These are phyloP conservation scores for Meghimatium bilineatum DNA, from an alignment of 2,888 invertebrate species.

Conservation along the genomic window DNA sequence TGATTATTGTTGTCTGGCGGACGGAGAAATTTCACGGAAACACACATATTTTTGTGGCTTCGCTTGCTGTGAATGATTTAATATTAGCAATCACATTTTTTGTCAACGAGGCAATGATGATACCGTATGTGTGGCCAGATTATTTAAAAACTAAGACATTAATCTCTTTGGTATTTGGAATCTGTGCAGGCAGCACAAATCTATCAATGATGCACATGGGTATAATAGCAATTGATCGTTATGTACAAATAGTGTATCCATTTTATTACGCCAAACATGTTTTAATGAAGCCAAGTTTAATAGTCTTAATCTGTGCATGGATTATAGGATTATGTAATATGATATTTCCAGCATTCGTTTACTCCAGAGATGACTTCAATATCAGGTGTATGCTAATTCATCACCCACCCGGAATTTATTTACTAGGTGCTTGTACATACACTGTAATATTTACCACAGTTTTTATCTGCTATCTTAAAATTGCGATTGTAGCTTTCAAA, in stretches of 20 bases:
- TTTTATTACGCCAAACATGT: background rate
- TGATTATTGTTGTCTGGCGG: background rate
- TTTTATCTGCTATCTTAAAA: conserved; percentile 5
- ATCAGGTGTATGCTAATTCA: too few species aligned
- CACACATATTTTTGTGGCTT: conserved; percentile 1
- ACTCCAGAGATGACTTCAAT: background rate
- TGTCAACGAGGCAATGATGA: background rate
- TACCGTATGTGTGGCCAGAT: too few species aligned
- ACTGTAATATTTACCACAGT: background rate
- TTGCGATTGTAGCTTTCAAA: background rate
- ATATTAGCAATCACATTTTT: background rate
- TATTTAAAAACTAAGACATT: too few species aligned
- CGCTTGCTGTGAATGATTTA: background rate
- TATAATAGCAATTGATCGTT: conserved; percentile 20
- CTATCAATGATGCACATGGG: conserved; percentile 11
- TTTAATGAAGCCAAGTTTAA: background rate
- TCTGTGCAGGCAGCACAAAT: background rate
- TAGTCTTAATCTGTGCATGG: background rate
- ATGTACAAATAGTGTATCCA: conserved; percentile 11
- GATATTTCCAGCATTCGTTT: background rate
- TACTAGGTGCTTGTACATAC: background rate
- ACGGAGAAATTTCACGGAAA: background rate
- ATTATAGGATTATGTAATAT: too few species aligned
- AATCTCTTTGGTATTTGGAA: background rate
- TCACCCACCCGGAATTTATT: background rate